Percentiles rank a stretch among this genome's conserved stretches.
phyloP scores from a whole-genome alignment of 2,888 invertebrate species.

The Eudasyphora cyanicolor region DNA sequence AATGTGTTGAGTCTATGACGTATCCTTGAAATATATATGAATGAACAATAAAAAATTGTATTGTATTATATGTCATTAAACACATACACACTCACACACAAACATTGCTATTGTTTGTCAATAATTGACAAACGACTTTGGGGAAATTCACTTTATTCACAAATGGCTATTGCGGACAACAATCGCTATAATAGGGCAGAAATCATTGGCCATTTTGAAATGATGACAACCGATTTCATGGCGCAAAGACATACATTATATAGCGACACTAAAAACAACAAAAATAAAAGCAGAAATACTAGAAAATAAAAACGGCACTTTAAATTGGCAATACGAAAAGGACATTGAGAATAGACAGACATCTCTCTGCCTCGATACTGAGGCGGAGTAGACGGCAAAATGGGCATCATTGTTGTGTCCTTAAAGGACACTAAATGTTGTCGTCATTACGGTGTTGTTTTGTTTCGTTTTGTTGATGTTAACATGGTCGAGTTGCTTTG shows the following conservation, averaged over 20 bases:
- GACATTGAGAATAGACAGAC: no score
- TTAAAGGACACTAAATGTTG: constrained; percentile 50
- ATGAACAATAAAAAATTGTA: not conserved
- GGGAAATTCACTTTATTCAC: constrained; percentile 39
- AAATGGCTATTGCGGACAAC: not conserved
- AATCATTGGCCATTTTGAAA: constrained; percentile 29
- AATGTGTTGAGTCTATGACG: not conserved
- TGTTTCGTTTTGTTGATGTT: constrained; percentile 23
- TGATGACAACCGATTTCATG: constrained; percentile 40
- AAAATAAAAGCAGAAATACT: not conserved
- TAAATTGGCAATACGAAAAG: no score
- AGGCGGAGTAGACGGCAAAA: no score
- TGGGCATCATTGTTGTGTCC: constrained; percentile 37
- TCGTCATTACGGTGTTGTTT: constrained; percentile 36
- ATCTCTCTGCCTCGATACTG: no score
- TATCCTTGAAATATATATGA: not conserved
- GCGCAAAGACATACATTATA: constrained; percentile 21
- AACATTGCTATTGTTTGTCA: constrained; percentile 30
- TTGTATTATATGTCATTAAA: not conserved
- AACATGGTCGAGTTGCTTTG: constrained; percentile 31
- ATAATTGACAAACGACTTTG: constrained; percentile 56
- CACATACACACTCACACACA: constrained; percentile 20
- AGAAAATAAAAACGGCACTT: not conserved
- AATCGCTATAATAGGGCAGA: not conserved
- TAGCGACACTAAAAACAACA: not conserved